A percentile compares a stretch with the other conserved stretches of the same genome.
Evolutionary conservation across 2,888 invertebrate species (phyloP).

Genomic region (Ceriagrion tenellum): DNA sequence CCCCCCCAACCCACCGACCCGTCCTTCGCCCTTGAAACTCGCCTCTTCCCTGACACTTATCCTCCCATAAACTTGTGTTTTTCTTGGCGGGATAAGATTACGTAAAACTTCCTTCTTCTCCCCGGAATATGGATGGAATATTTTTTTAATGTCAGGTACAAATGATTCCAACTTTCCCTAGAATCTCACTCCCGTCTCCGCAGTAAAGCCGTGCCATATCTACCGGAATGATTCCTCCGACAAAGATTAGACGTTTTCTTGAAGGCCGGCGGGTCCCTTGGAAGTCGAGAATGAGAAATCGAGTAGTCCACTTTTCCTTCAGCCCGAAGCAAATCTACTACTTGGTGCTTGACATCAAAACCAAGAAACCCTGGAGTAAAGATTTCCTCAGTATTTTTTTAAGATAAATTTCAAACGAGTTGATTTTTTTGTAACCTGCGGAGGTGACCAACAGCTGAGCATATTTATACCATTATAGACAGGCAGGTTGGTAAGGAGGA

Average conservation of each 20-base stretch:
- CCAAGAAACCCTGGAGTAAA: too few relatives aligned
- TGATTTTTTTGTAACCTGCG: too few relatives aligned
- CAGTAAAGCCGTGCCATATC: not conserved
- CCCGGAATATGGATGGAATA: conserved; percentile 8
- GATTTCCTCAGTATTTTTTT: too few relatives aligned
- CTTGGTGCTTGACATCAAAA: not conserved
- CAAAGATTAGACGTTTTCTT: not conserved
- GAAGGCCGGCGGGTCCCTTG: not conserved
- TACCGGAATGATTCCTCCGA: not conserved
- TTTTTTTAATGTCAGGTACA: conserved; percentile 14
- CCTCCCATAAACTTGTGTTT: conserved; percentile 25
- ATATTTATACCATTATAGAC: too few relatives aligned
- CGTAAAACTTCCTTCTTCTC: conserved; percentile 4
- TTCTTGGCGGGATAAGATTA: conserved; percentile 1
- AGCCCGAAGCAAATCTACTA: not conserved
- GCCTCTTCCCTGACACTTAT: conserved; percentile 14
- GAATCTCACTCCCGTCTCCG: too few relatives aligned
- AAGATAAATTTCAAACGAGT: too few relatives aligned
- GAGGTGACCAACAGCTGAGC: too few relatives aligned
- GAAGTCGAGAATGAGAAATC: not conserved
- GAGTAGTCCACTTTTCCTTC: not conserved
- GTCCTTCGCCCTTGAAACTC: not conserved
- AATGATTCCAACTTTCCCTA: not conserved
- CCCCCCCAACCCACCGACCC: too few relatives aligned
- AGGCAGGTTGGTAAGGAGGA: too few relatives aligned